phyloP scores from a whole-genome alignment of 2,888 invertebrate species.

The Morpho helenor region DNA sequence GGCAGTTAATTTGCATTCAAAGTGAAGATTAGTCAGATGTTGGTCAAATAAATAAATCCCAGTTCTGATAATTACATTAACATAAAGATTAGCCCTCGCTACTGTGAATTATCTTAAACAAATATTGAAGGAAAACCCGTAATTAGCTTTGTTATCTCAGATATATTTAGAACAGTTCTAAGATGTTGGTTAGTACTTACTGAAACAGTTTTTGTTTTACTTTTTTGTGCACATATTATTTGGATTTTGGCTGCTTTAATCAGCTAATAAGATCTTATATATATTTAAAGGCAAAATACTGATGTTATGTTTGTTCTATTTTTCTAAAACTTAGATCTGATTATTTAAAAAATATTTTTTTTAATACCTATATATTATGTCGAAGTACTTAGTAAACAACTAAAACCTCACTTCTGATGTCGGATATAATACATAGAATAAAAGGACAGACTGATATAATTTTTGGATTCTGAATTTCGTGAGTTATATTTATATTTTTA shows the following conservation, averaged over 20 bases:
- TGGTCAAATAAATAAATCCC: constrained; percentile 23
- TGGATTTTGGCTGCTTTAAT: background rate
- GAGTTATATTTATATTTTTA: too few relatives aligned
- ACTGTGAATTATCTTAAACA: constrained; percentile 64
- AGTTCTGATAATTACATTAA: constrained; percentile 33
- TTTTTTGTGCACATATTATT: constrained; percentile 7
- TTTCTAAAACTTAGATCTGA: background rate
- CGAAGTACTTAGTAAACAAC: too few relatives aligned
- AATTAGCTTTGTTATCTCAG: constrained; percentile 64
- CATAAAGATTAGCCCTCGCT: constrained; percentile 44
- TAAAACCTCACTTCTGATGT: too few relatives aligned
- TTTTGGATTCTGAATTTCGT: too few relatives aligned
- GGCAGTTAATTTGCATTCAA: background rate
- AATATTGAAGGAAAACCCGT: constrained; percentile 67
- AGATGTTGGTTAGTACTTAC: constrained; percentile 44
- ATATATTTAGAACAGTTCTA: constrained; percentile 55
- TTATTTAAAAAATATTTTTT: too few relatives aligned
- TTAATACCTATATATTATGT: too few relatives aligned
- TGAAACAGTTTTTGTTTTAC: constrained; percentile 32
- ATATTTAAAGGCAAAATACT: background rate
- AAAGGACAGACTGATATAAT: too few relatives aligned
- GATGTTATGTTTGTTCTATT: background rate
- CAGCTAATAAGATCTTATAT: background rate
- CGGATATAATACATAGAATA: too few relatives aligned
- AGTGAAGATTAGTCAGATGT: constrained; percentile 10